Base-by-base conservation (phyloP, 2,888 invertebrate species). In the Blastobasis adustella region DNA sequence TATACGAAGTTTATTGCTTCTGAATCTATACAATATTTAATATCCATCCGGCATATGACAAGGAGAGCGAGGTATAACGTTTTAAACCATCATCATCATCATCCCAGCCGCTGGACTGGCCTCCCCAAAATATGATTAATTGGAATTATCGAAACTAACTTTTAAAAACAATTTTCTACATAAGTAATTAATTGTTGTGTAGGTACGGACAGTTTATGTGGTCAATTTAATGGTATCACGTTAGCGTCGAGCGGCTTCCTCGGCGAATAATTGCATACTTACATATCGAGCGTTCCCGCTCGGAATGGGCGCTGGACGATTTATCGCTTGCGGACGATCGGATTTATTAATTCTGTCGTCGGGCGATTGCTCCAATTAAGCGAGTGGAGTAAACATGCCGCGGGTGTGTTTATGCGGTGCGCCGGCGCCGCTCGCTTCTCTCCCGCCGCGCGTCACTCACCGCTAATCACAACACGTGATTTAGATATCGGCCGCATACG, bases 281-380 rank as follows among this genome's bases (percentile, higher is more conserved):
- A 42, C 42, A 47, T 53, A 53, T 47, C 45, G 44, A 47, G 49
- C 43, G 49, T 46, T 48, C 57, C 53, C 58, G 59, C 63, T 75
- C 71, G 75, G 72, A 71, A 67, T 71, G 72, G 74, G 76, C 73
- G 75, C 78, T 71, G 62, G 56, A 60, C 63, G 67, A 80, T 82
- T 79, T 84, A 84, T 80, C 71, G 72, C 68, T 52, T 64, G 62
- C 72, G 62, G 65, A 69, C 71, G 71, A 73, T 79, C 69, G 70
- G 76, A 83, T 84, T 83, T 83, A 84, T 83, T 79, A 81, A 82
- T 79, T 76, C 81, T 77, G 81, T 81, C 78, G 67, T 67, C 65
- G 68, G 71, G 67, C 78, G 79, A 82, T 82, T 80, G 81, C 76
- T 82, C 81, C 79, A 84, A 84, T 84, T 85, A 84, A 85, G 77